Conservation (phyloP, 1,140 invertebrate genomes). For the Euura saliciscinereae region DNA sequence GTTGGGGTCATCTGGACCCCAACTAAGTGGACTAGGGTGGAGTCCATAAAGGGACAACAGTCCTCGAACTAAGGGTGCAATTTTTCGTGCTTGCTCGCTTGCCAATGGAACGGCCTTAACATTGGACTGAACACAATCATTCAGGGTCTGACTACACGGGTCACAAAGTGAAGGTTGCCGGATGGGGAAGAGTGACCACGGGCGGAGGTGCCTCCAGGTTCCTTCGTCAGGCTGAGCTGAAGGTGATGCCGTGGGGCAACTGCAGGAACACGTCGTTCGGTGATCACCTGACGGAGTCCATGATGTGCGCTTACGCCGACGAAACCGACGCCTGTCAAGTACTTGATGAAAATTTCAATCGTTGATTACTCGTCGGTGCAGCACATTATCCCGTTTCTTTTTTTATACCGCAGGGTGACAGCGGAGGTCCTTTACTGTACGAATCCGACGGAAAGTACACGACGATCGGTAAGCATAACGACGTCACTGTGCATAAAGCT, state of each 20-base stretch:
- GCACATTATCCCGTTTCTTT: neutral
- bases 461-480: constrained; percentile 50
- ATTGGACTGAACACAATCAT: constrained; percentile 18
- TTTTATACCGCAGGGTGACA: constrained; percentile 66
- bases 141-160: constrained; percentile 54
- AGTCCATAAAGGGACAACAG: too few species aligned
- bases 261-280: constrained; percentile 55
- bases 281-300: constrained; percentile 54
- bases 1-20: too few species aligned
- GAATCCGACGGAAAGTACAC: constrained; percentile 55
- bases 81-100: too few species aligned
- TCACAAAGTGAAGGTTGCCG: constrained; percentile 62
- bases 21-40: too few species aligned
- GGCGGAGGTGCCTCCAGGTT: constrained; percentile 58
- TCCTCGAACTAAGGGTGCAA: too few species aligned
- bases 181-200: constrained; percentile 66
- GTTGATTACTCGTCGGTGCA: constrained; percentile 38
- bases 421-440: constrained; percentile 60
- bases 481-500: neutral
- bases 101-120: neutral
- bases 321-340: constrained; percentile 68
- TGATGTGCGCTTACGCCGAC: constrained; percentile 61
- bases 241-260: constrained; percentile 47
- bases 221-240: constrained; percentile 61
- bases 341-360: constrained; percentile 37